A percentile compares a stretch with the other conserved stretches of the same genome.
Evolutionary conservation across 2,113 vertebrate species (phyloP).

Genomic region (Bostrychus sinensis): DNA sequence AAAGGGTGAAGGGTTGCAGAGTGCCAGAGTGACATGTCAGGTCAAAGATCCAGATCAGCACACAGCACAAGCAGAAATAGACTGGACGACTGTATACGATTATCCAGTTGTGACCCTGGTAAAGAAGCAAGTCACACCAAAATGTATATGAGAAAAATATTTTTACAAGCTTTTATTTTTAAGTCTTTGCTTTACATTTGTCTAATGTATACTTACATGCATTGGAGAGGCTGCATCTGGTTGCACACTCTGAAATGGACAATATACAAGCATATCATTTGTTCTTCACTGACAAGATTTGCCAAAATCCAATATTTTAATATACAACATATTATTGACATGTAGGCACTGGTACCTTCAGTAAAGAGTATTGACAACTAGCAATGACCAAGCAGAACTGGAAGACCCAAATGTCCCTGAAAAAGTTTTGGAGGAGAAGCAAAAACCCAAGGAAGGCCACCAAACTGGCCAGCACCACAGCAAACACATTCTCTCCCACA

Average conservation of each 20-base stretch:
- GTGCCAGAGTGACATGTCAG: conserved; percentile 87
- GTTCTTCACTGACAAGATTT: not conserved
- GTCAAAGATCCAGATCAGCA: conserved; percentile 95
- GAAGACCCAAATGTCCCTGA: conserved; percentile 99
- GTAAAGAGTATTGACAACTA: conserved; percentile 96
- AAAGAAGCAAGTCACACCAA: conserved; percentile 54
- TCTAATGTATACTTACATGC: conserved; percentile 81
- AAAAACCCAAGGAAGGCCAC: conserved; percentile 97
- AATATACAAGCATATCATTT: not conserved
- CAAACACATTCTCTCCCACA: conserved; percentile 93
- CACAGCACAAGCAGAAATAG: conserved; percentile 98
- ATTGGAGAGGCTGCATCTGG: conserved; percentile 91
- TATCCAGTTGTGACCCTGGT: conserved; percentile 97
- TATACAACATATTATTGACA: no score
- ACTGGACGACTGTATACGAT: conserved; percentile 99
- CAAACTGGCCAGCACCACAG: conserved; percentile 93
- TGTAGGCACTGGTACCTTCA: no score
- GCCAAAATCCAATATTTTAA: not conserved
- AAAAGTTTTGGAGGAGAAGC: conserved; percentile 94
- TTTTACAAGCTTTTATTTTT: not conserved
- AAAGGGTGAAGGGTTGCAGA: conserved; percentile 88
- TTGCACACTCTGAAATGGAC: conserved; percentile 84
- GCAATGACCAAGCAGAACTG: conserved; percentile 99
- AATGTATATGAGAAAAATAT: not conserved
- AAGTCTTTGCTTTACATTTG: not conserved